Percentiles rank a stretch among this genome's conserved stretches.
These are phyloP conservation scores for Embidobia sp. DNA, from an alignment of 2,888 invertebrate genomes.

Conservation along the genomic window DNA sequence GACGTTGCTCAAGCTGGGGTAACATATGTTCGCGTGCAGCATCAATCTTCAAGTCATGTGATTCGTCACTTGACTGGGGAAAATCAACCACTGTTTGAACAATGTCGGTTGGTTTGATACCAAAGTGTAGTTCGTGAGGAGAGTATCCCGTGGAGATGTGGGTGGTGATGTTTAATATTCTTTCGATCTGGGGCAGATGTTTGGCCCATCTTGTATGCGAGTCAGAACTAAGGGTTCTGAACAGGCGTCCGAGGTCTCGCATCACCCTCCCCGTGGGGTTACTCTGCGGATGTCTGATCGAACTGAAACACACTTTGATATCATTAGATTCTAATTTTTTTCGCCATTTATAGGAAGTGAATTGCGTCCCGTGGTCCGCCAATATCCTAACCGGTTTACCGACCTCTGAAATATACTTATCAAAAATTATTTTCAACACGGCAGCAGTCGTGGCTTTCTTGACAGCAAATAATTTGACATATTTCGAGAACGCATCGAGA, in stretches of 20 bases:
- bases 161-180: conserved; percentile 27
- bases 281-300: conserved; percentile 41
- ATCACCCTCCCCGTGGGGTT: conserved; percentile 67
- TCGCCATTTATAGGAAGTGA: conserved; percentile 64
- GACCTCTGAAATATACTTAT: conserved; percentile 3
- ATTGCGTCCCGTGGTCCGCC: conserved; percentile 59
- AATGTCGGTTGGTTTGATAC: no score
- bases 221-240: conserved; percentile 6
- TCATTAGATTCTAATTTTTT: background rate
- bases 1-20: no score
- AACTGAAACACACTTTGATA: conserved; percentile 25
- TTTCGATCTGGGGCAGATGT: conserved; percentile 23
- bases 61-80: no score
- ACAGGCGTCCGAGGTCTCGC: conserved; percentile 57
- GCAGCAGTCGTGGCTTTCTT: conserved; percentile 3
- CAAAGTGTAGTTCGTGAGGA: conserved; percentile 29
- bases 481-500: conserved; percentile 19
- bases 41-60: no score
- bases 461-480: conserved; percentile 17
- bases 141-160: conserved; percentile 30
- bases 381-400: conserved; percentile 14
- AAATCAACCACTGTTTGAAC: no score
- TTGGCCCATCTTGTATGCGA: conserved; percentile 33
- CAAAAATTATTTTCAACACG: background rate
- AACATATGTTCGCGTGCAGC: no score